Percentiles rank a stretch among this genome's conserved stretches.
Evolutionary conservation across 37 sponge, comb jelly and placozoan genomes (phyloP).

Genomic region (Chondrilla cf. caribensis): DNA sequence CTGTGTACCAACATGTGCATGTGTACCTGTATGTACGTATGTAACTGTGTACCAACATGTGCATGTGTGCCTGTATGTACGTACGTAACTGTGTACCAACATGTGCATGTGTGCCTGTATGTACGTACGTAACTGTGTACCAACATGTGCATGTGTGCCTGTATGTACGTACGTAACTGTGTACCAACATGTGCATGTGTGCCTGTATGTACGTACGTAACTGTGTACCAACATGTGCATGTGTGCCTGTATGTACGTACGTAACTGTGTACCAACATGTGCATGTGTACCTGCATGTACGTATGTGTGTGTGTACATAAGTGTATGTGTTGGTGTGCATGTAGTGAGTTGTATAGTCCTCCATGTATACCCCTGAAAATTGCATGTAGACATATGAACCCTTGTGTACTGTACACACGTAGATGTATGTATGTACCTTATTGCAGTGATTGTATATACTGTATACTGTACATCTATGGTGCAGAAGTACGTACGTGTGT

Average conservation of each 20-base stretch:
- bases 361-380: no score
- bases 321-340: conserved; percentile 3
- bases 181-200: not conserved
- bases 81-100: not conserved
- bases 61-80: not conserved
- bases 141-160: not conserved
- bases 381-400: no score
- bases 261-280: not conserved
- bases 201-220: no score
- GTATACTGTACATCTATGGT: no score
- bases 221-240: no score
- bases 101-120: not conserved
- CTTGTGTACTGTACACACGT: no score
- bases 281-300: not conserved
- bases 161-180: not conserved
- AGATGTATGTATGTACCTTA: no score
- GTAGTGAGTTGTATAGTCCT: no score
- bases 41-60: no score
- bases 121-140: no score
- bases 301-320: not conserved
- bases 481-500: no score
- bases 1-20: not conserved
- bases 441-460: no score
- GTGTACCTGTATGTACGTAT: not conserved
- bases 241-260: not conserved